Percentiles rank a stretch among this genome's conserved stretches.
Evolutionary conservation across 2,113 vertebrate genomes (phyloP).

Genomic region (Penelope pileata): DNA sequence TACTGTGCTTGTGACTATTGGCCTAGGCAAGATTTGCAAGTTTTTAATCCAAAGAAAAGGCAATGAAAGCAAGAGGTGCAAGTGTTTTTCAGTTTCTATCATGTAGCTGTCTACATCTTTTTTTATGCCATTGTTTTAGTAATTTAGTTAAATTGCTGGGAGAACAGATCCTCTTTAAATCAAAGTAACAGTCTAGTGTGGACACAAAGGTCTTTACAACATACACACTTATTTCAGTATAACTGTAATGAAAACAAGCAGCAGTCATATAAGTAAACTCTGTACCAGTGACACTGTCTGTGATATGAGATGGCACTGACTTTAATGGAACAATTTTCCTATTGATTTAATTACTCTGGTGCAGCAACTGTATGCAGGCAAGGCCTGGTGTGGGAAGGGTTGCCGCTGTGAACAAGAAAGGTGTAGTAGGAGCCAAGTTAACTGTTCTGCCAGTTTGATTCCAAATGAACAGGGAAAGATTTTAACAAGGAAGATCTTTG

Average conservation of each 20-base stretch:
- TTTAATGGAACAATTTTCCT: background rate
- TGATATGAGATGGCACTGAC: background rate
- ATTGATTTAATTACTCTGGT: background rate
- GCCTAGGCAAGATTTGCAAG: background rate
- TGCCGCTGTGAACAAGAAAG: background rate
- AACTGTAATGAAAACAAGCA: background rate
- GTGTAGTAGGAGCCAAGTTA: background rate
- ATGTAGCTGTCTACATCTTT: background rate
- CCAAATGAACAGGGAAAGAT: background rate
- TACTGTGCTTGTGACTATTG: background rate
- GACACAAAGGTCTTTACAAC: background rate
- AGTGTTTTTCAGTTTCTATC: slow-evolving; percentile 1
- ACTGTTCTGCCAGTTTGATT: background rate
- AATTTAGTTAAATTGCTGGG: slow-evolving; percentile 33
- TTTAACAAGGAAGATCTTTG: background rate
- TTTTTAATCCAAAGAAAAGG: slow-evolving; percentile 33
- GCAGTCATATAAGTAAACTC: background rate
- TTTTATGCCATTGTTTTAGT: slow-evolving; percentile 51
- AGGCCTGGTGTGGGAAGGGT: background rate
- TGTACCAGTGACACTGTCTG: background rate
- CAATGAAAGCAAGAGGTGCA: slow-evolving; percentile 4
- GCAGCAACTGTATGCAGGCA: background rate
- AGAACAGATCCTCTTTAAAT: slow-evolving; percentile 53
- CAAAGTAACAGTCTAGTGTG: slow-evolving; percentile 17
- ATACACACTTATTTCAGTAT: slow-evolving; percentile 26